Percentiles rank a stretch among this genome's conserved stretches.
Evolutionary conservation across 2,113 vertebrate genomes (phyloP).

Genomic region (Forbesichthys papilliferus): DNA sequence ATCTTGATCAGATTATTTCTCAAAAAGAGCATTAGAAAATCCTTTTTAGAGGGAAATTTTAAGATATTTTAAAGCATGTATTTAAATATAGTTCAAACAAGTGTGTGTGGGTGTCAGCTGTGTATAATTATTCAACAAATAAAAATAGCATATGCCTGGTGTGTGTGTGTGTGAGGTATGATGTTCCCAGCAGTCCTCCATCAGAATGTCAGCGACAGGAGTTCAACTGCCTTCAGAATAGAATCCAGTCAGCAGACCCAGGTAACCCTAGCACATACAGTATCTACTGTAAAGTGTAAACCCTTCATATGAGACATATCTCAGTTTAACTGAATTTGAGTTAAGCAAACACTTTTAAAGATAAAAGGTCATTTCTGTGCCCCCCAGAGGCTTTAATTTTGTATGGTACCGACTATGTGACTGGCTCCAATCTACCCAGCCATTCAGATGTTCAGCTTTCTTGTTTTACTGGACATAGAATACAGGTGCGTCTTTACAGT

Average conservation of each 20-base stretch:
- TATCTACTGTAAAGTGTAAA: not conserved
- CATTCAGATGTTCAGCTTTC: conserved; percentile 91
- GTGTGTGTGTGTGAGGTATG: conserved; percentile 63
- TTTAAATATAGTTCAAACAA: too few species aligned
- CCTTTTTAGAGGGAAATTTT: too few species aligned
- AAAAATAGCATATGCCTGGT: not conserved
- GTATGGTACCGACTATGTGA: conserved; percentile 87
- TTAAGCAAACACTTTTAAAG: not conserved
- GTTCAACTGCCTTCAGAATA: conserved; percentile 75
- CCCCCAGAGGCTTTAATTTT: conserved; percentile 52
- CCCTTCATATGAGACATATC: not conserved
- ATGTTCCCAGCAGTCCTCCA: conserved; percentile 68
- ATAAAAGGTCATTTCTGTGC: not conserved
- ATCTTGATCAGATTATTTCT: too few species aligned
- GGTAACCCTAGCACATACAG: conserved; percentile 36
- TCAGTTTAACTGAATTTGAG: not conserved
- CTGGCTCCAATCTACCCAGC: conserved; percentile 94
- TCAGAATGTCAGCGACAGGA: conserved; percentile 80
- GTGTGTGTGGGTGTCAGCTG: not conserved
- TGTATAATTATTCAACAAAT: not conserved
- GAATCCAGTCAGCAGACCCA: conserved; percentile 67
- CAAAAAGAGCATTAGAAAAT: too few species aligned
- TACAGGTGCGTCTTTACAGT: conserved; percentile 80
- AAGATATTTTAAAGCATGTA: too few species aligned
- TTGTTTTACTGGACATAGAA: conserved; percentile 91